These are phyloP conservation scores for Lucifuga dentata DNA, from an alignment of 2,113 vertebrate genomes.

Conservation along the genomic window DNA sequence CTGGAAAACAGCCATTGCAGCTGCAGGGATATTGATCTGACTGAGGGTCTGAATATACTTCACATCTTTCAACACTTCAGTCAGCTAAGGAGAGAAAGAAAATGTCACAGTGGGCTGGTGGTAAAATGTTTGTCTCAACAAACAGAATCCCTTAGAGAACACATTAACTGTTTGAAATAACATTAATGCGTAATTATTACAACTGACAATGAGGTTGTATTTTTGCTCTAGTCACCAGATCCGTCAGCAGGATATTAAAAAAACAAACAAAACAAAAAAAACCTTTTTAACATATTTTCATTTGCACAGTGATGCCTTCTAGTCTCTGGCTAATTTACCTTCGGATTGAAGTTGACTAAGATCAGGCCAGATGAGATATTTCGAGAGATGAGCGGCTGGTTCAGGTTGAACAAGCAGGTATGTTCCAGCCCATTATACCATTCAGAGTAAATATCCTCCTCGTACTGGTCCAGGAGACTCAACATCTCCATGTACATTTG, in stretches of 20 bases:
- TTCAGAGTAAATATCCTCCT: slow-evolving; percentile 78
- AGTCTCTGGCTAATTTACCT: slow-evolving; percentile 69
- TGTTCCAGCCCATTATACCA: slow-evolving; percentile 82
- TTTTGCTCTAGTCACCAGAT: not conserved
- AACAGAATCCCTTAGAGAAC: not conserved
- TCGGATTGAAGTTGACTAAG: slow-evolving; percentile 86
- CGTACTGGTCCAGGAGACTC: slow-evolving; percentile 80
- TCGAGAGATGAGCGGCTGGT: slow-evolving; percentile 81
- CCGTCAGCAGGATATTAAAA: not conserved
- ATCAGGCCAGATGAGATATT: slow-evolving; percentile 78
- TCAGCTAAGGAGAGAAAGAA: slow-evolving; percentile 71
- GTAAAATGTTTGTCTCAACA: slow-evolving; percentile 9
- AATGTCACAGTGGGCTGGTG: slow-evolving; percentile 6
- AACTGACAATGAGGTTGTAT: not conserved
- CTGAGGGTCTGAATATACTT: slow-evolving; percentile 84
- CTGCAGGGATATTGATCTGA: slow-evolving; percentile 80
- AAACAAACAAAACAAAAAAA: too few relatives aligned
- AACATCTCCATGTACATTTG: slow-evolving; percentile 83
- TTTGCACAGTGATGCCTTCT: not conserved
- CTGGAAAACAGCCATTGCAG: slow-evolving; percentile 80
- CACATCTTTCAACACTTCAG: slow-evolving; percentile 86
- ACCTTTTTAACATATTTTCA: too few relatives aligned
- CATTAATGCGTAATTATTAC: not conserved
- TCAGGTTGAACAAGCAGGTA: slow-evolving; percentile 84
- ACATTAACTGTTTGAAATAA: slow-evolving; percentile 8